These are phyloP conservation scores for Idaea biselata DNA, from an alignment of 2,888 invertebrate genomes.

Conservation along the genomic window DNA sequence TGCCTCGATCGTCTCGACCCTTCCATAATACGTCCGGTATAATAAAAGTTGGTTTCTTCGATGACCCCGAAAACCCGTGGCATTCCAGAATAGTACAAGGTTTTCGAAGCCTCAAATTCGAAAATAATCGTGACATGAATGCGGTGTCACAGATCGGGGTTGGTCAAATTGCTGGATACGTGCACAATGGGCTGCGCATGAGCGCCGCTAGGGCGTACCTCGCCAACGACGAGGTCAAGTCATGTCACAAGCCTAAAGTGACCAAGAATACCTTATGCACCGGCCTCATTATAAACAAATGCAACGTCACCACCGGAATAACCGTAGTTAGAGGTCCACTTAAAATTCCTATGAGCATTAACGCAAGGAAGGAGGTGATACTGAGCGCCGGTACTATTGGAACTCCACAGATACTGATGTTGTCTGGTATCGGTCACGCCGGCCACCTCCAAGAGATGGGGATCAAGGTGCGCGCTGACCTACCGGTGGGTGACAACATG, in stretches of 20 bases:
- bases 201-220: constrained; percentile 55
- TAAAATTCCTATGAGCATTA: constrained; percentile 29
- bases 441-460: constrained; percentile 41
- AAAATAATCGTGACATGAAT: constrained; percentile 52
- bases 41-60: constrained; percentile 46
- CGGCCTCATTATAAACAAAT: constrained; percentile 44
- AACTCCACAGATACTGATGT: constrained; percentile 56
- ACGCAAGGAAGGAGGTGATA: constrained; percentile 51
- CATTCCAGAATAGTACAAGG: constrained; percentile 42
- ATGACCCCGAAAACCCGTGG: constrained; percentile 49
- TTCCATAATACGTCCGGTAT: constrained; percentile 56
- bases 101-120: constrained; percentile 40
- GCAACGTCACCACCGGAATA: constrained; percentile 46
- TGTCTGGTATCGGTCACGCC: constrained; percentile 57
- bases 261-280: constrained; percentile 48
- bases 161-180: constrained; percentile 45
- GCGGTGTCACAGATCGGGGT: constrained; percentile 56
- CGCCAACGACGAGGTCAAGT: constrained; percentile 35
- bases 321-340: constrained; percentile 28
- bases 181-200: constrained; percentile 47
- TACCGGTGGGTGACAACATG: constrained; percentile 55
- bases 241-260: constrained; percentile 37
- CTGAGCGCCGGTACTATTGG: constrained; percentile 56
- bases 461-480: constrained; percentile 41
- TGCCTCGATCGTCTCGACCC: constrained; percentile 46